Evolutionary conservation across 2,113 vertebrate genomes (phyloP), one percentile per base, ranked within the genome.

Genomic region (Pseudorectes ferrugineus): DNA sequence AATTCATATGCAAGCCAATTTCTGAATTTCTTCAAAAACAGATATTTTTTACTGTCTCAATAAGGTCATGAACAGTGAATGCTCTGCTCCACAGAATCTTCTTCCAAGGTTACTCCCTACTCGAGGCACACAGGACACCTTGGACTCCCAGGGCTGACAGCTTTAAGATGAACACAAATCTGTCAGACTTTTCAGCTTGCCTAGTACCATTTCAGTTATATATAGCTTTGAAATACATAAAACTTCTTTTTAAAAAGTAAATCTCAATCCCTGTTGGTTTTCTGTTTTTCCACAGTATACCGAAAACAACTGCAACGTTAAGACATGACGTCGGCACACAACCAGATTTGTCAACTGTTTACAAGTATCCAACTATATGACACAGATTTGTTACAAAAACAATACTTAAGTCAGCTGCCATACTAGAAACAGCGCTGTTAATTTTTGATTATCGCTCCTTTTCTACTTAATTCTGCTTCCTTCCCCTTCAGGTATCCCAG

Each of bases 371-470:
- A 40, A 11, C n/a, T 38, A 11, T 0, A 12, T 0, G 40, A 43
- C 63, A 31, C 2, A 26, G 31, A n/a, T 22, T 15, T 25, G 13
- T 31, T 54, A 38, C 25, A 26, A 24, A 73, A 38, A 20, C 2
- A 4, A 25, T 24, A 29, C 14, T 23, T 13, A 31, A 35, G 14
- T 12, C 22, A 24, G 14, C 15, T 19, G 10, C 45, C 45, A 7
- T 2, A 10, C 11, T 3, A 38, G 15, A 42, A 81, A 38, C 7
- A 28, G 22, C 14, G 9, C 25, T 6, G 10, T 11, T 46, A 5
- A 48, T 1, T 33, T 61, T 13, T 17, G 0, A 51, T 21, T 25
- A 45, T 12, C 2, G 1, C 11, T 52, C 18, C 6, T 67, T 72
- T 62, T 29, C 42, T 38, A 51, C 23, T 29, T 33, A 42, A 25